Conservation (phyloP, 2,113 vertebrate genomes). For the Anoura caudifer region DNA sequence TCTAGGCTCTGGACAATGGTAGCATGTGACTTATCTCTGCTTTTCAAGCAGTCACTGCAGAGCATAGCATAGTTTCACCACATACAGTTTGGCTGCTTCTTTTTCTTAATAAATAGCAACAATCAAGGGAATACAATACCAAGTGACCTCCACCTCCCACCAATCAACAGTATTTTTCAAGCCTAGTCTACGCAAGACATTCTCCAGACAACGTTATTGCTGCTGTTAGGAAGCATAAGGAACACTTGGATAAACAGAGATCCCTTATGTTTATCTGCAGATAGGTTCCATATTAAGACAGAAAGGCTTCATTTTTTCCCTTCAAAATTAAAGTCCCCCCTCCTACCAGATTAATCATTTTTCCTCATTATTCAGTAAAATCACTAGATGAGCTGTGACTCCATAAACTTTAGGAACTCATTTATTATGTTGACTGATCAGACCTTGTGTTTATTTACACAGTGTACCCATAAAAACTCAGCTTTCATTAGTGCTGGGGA, state of each 20-base stretch:
- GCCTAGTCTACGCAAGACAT: neutral
- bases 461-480: conserved; percentile 78
- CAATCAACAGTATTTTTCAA: conserved; percentile 45
- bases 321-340: conserved; percentile 14
- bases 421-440: conserved; percentile 81
- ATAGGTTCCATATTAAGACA: conserved; percentile 16
- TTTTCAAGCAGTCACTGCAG: neutral
- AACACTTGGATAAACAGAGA: neutral
- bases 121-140: neutral
- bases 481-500: conserved; percentile 81
- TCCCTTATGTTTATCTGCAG: neutral
- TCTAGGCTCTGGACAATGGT: neutral
- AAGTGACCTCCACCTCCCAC: neutral
- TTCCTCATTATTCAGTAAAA: conserved; percentile 72
- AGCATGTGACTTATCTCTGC: neutral
- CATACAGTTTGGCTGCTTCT: neutral
- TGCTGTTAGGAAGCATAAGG: neutral
- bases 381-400: conserved; percentile 72
- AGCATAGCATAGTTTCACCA: neutral
- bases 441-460: conserved; percentile 80
- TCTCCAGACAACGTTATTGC: neutral
- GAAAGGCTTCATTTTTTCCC: neutral
- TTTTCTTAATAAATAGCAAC: conserved; percentile 44
- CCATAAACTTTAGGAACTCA: conserved; percentile 82
- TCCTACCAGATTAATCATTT: conserved; percentile 45